Conservation (phyloP, 2,113 vertebrate species). For the Enhydra lutris region DNA sequence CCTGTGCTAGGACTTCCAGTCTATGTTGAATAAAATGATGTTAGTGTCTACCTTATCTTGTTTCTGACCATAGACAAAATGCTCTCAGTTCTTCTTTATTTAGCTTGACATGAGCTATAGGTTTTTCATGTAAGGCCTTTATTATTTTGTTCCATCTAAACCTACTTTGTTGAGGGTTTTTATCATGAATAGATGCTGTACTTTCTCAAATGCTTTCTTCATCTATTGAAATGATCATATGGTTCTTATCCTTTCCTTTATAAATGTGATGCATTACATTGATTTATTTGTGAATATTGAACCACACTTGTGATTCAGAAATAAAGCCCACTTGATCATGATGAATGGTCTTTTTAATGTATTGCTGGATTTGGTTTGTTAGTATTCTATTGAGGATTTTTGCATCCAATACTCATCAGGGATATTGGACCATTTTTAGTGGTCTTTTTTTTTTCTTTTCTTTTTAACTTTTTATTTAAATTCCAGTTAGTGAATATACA, state of each 20-base stretch:
- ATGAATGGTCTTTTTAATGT: neutral
- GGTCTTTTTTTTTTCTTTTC: neutral
- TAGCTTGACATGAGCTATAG: neutral
- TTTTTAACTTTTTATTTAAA: too few relatives aligned
- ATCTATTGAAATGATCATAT: neutral
- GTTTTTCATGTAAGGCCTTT: neutral
- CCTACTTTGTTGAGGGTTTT: neutral
- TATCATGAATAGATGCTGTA: neutral
- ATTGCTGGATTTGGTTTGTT: neutral
- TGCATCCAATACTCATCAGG: neutral
- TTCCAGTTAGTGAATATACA: too few relatives aligned
- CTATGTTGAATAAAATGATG: neutral
- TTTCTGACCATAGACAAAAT: neutral
- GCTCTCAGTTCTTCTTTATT: neutral
- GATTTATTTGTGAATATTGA: neutral
- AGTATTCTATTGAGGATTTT: neutral
- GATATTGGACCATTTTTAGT: neutral
- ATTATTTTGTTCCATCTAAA: neutral
- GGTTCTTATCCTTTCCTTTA: neutral
- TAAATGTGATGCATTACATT: neutral
- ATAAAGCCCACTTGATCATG: neutral
- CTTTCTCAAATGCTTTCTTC: neutral
- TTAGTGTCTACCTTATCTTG: neutral
- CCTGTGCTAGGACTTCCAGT: neutral
- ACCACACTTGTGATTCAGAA: neutral